Base-by-base conservation (phyloP, 1,140 invertebrate genomes). In the Sinonovacula constricta region DNA sequence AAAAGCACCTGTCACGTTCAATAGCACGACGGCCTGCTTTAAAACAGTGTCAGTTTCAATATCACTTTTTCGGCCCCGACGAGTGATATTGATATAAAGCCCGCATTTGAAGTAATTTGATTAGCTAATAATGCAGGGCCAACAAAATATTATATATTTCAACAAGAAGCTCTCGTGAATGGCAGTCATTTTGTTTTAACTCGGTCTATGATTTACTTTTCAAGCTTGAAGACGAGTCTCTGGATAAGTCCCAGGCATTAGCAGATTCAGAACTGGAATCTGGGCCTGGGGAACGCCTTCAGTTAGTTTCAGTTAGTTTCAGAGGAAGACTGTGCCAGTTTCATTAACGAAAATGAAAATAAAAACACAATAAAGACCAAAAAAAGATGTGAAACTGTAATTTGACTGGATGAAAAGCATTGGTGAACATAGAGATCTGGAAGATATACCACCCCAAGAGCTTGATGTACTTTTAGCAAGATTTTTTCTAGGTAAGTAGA, bases 281-380 rank as follows among this genome's bases (percentile, higher is more conserved):
- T 26, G 45, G 51, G 10, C 31, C 63, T 66, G 39, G 63, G 26
- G 63, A 66, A 28, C 63, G 63, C 10, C 51, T 66, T 66, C 34
- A 66, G 63, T 26, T 49, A 49, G 31, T 66, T 28, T 66, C 63
- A 2, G 63, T n/a, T n/a, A n/a, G n/a, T n/a, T n/a, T n/a, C n/a
- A n/a, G n/a, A 49, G 30, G 63, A 26, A 66, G 36, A 49, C 24
- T 49, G 63, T 66, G 63, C 45, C 28, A 49, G 39, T 28, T 66
- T 66, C 26, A 49, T 66, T 49, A 66, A 66, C 45, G 63, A 66
- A 66, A 45, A 66, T 66, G 63, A 66, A 66, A 66, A 66, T 28
- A 66, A 49, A 14, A 49, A 66, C 63, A 66, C 63, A 66, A 4
- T 24, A 66, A 49, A 66, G 51, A 12, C 45, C 63, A 10, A 63